Evolutionary conservation across 2,797 vertebrate species (phyloP), one percentile per base, ranked within the genome.

Genomic region (Semaprochilodus insignis): DNA sequence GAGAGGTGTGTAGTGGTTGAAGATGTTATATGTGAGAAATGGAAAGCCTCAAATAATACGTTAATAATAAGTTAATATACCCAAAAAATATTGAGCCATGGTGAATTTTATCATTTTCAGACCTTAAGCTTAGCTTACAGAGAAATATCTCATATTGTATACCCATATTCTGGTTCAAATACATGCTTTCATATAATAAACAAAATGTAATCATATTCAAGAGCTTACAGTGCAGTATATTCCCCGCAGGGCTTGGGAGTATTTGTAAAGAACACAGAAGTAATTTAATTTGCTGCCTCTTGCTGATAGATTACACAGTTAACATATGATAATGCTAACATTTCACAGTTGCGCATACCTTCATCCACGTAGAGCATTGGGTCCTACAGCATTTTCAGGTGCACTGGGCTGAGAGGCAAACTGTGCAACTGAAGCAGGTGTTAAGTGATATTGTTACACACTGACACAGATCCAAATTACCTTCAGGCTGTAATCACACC

Each of bases 401-500:
- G 74, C 8, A 48, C 31, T 84, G 67, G 81, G 75, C 82, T 27
- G 1, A 48, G 74, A 69, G 69, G 67, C 75, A 10, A 31, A 54
- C 31, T 27, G 36, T 44, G 75, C 63, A 70, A 78, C 60, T 59
- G 75, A 74, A 81, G 78, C 87, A 89, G 82, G 85, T 90, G 85
- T 91, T 89, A 74, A 77, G 85, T 85, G 90, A 88, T 65, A 88
- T 85, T 77, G 60, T 74, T 78, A 81, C 70, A 81, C 34, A 34
- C 48, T 71, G 82, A 76, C 77, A 71, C 27, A 6, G 34, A 55
- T 78, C 78, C 44, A 55, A 90, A 51, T 90, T 87, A 88, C 91
- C 92, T 91, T 88, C 80, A 84, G 92, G 92, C 91, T 93, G 91
- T 93, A 93, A 93, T 91, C 93, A 90, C 81, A 89, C 89, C 90